These are phyloP conservation scores for Melinopterus prodromus DNA, from an alignment of 2,888 invertebrate genomes.

Conservation along the genomic window DNA sequence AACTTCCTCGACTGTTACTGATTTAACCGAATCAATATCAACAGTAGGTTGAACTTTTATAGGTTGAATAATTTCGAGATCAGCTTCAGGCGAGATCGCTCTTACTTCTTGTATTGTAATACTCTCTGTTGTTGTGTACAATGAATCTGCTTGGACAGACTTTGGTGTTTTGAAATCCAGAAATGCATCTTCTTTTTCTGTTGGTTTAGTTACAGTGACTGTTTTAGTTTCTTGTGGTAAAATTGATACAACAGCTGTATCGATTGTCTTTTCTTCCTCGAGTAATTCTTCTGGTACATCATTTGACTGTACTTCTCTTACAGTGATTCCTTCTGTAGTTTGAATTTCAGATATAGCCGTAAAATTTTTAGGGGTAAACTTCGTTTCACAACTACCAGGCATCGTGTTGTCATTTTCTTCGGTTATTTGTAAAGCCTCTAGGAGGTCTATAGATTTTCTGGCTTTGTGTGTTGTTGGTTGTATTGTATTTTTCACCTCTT, in stretches of 20 bases:
- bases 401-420: slow-evolving; percentile 64
- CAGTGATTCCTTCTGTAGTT: slow-evolving; percentile 60
- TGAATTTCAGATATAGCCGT: slow-evolving; percentile 60
- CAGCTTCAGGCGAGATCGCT: slow-evolving; percentile 66
- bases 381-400: slow-evolving; percentile 60
- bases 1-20: slow-evolving; percentile 73
- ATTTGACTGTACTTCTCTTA: slow-evolving; percentile 59
- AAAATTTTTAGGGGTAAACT: slow-evolving; percentile 57
- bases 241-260: slow-evolving; percentile 67
- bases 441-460: slow-evolving; percentile 51
- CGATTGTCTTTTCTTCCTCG: slow-evolving; percentile 56
- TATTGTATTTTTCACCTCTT: slow-evolving; percentile 37
- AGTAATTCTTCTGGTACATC: slow-evolving; percentile 61
- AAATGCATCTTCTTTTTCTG: slow-evolving; percentile 69
- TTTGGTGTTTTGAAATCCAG: slow-evolving; percentile 61
- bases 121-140: slow-evolving; percentile 69
- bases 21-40: slow-evolving; percentile 70
- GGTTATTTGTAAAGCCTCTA: slow-evolving; percentile 54
- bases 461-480: slow-evolving; percentile 42
- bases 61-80: slow-evolving; percentile 63
- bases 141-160: slow-evolving; percentile 65
- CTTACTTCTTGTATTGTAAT: slow-evolving; percentile 69
- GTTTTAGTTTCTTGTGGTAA: slow-evolving; percentile 73
- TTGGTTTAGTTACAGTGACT: slow-evolving; percentile 68
- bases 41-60: slow-evolving; percentile 66